Evolutionary conservation across 1,140 invertebrate species (phyloP), one percentile per base, ranked within the genome.

Genomic region (Brachionus plicatilis): DNA sequence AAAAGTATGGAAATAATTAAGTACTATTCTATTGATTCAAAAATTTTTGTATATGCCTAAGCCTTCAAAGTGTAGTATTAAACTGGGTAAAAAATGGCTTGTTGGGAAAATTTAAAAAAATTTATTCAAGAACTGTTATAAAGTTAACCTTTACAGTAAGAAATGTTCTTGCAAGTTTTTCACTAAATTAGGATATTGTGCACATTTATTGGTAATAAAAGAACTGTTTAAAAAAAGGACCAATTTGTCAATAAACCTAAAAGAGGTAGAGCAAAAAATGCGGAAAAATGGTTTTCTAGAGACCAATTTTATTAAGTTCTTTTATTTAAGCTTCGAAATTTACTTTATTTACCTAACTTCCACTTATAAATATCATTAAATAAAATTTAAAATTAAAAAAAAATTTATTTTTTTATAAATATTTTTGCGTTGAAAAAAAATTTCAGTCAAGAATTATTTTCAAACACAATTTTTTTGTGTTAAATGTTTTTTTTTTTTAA

Each of bases 201-300:
- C 43, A 45, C 43, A 45, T 45, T 45, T 45, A 45, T 45, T 45
- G 43, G 43, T 5, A 3, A 3, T 60, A 60, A 60, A 60, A 60
- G 56, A 60, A 14, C 24, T 60, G 56, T 60, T 60, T 60, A 60
- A 60, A 60, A 60, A 60, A 60, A 60, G 56, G 56, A 17, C 56
- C n/a, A 60, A 60, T 60, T 17, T 60, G n/a, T 60, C 56, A 14
- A 60, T 60, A 60, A 60, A 60, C 56, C 56, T 60, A 17, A 60
- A 60, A 60, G 56, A 60, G 56, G 56, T 60, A 17, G 56, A 60
- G 56, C 56, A 60, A 60, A 60, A 60, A 60, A 60, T 60, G 56
- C 56, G 56, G 56, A 60, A 60, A 60, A 60, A 60, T 60, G 56
- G 56, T 60, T 60, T 60, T 60, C n/a, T 60, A 60, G 56, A 60